A percentile compares a stretch with the other conserved stretches of the same genome.
These are phyloP conservation scores for Helogale parvula DNA, from an alignment of 2,113 vertebrate species.

Conservation along the genomic window DNA sequence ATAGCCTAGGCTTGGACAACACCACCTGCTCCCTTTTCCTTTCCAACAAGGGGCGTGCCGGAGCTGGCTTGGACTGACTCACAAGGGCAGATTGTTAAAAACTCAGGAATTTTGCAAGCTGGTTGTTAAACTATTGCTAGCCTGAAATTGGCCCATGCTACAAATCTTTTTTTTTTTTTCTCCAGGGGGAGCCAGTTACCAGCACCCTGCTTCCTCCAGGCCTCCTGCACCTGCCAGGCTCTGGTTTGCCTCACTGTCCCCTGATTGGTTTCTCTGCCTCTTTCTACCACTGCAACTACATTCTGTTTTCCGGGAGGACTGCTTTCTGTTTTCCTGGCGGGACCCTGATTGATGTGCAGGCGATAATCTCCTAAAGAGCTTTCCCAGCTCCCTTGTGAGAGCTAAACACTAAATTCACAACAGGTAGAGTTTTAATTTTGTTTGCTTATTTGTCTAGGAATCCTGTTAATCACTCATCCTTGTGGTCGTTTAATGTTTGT, in stretches of 20 bases:
- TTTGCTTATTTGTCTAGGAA: background rate
- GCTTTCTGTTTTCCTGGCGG: background rate
- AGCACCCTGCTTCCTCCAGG: background rate
- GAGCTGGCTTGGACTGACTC: background rate
- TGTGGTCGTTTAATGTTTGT: background rate
- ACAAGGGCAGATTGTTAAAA: background rate
- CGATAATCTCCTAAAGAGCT: background rate
- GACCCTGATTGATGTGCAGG: background rate
- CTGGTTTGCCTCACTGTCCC: background rate
- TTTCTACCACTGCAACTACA: background rate
- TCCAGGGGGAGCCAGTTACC: background rate
- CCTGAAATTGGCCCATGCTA: background rate
- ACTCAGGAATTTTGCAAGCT: conserved; percentile 10
- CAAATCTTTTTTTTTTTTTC: background rate
- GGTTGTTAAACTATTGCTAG: background rate
- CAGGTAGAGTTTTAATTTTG: background rate
- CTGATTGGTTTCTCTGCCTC: background rate
- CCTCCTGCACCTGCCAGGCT: background rate
- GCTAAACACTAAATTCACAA: background rate
- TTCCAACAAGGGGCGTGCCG: background rate
- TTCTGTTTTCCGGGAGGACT: background rate
- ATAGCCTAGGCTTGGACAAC: background rate
- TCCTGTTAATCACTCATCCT: background rate
- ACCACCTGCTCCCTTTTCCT: background rate
- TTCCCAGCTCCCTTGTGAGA: background rate